A percentile compares a stretch with the other conserved stretches of the same genome.
Conservation (phyloP, 2,888 invertebrate species). For the Fragum whitleyi region DNA sequence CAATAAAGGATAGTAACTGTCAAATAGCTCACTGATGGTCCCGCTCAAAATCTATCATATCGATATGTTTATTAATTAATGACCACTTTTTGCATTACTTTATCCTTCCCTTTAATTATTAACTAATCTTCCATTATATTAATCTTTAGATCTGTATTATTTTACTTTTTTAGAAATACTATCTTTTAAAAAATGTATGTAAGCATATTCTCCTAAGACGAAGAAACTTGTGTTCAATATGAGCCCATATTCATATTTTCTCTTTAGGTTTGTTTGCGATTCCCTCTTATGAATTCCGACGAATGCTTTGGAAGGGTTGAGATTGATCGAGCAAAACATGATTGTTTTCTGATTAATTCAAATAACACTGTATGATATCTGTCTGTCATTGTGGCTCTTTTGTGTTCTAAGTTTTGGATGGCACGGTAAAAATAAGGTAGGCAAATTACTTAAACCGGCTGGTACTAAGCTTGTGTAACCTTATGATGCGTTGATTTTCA, state of each 20-base stretch:
- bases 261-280: no score
- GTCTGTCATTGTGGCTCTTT: background rate
- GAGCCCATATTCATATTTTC: no score
- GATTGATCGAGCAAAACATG: background rate
- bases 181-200: no score
- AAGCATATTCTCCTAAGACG: no score
- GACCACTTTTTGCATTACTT: background rate
- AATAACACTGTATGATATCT: background rate
- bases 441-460: no score
- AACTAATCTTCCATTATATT: no score
- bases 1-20: background rate
- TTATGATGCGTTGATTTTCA: no score
- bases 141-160: no score
- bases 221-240: no score
- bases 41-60: conserved; percentile 15
- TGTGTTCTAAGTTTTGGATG: background rate
- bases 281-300: background rate
- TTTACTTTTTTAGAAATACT: no score
- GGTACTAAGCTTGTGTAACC: no score
- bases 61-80: conserved; percentile 19
- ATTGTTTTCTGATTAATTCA: background rate
- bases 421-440: background rate
- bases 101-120: background rate
- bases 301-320: background rate
- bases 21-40: background rate